Base-by-base conservation (phyloP, 2,797 vertebrate genomes). In the Cossypha caffra region DNA sequence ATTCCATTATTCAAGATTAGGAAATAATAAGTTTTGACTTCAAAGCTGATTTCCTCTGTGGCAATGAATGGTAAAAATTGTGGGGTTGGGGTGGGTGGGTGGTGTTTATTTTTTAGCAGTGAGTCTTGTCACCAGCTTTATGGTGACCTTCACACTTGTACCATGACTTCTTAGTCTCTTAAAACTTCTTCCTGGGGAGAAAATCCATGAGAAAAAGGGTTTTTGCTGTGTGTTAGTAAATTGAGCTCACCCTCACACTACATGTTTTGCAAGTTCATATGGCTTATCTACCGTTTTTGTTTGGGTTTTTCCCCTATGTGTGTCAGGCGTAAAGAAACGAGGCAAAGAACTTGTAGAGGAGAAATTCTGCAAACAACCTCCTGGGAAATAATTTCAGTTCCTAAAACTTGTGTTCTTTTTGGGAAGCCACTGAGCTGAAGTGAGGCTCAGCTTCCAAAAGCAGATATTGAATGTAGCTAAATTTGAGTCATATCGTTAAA, bases 41-140 rank as follows among this genome's bases (percentile, higher is more conserved):
- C 8, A 31, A 42, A 74, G 15, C 20, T 33, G 10, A 50, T 69
- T 74, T 64, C 7, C 3, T 86, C 40, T 69, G 3, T 50, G 55
- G 11, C 33, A 18, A 13, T 21, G 21, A 66, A n/a, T 28, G 19
- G 2, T 21, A 6, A 35, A 16, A 66, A 13, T 3, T 13, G 6
- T 19, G 35, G 42, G 5, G 11, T 24, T 66, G 21, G 6, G 5
- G 5, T 40, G 9, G 3, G 18, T 57, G 33, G 8, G 7, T 58
- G 8, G 9, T 47, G 7, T 6, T 42, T 19, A 28, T n/a, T n/a
- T 52, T 33, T 31, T 55, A 51, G 25, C 19, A 45, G 3, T n/a
- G 19, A 1, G 3, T 59, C 26, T 66, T 67, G 37, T 19, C 40
- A 38, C 10, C 2, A 0, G 1, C 24, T 89, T 28, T 12, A 3